These are phyloP conservation scores for Trichogramma evanescens DNA, from an alignment of 2,888 invertebrate genomes.

Conservation along the genomic window DNA sequence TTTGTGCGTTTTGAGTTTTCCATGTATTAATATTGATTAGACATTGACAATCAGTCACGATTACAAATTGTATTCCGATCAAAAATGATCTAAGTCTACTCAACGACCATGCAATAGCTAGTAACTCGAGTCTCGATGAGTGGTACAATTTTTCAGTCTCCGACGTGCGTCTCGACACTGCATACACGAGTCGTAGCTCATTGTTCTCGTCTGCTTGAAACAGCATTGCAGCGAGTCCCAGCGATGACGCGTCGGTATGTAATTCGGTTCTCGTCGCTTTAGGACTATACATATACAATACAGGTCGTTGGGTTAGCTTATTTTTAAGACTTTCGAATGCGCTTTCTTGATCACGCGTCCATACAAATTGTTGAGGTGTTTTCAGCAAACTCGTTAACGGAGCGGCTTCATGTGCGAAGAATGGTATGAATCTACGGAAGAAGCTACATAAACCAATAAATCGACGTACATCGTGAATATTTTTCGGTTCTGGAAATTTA, in stretches of 20 bases:
- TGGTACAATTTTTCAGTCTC: conserved; percentile 8
- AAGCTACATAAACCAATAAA: no score
- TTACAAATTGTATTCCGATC: conserved; percentile 7
- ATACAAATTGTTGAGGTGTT: no score
- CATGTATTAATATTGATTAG: conserved; percentile 11
- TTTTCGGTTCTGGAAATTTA: no score
- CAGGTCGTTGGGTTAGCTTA: no score
- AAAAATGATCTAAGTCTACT: conserved; percentile 11
- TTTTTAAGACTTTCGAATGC: no score
- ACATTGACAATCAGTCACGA: conserved; percentile 18
- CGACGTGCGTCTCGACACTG: conserved; percentile 1
- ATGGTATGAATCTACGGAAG: no score
- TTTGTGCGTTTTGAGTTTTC: conserved; percentile 13
- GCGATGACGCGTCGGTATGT: neutral
- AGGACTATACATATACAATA: no score
- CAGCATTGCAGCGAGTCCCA: no score
- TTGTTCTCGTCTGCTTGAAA: neutral
- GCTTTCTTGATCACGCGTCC: no score
- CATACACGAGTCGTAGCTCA: conserved; percentile 6
- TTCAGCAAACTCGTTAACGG: no score
- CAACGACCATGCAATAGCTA: conserved; percentile 15
- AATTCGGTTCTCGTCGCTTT: neutral
- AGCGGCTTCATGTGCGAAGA: no score
- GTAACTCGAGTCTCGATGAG: conserved; percentile 7
- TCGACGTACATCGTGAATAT: no score